These are phyloP conservation scores for Sceloporus undulatus DNA, from an alignment of 2,113 vertebrate genomes.

Conservation along the genomic window DNA sequence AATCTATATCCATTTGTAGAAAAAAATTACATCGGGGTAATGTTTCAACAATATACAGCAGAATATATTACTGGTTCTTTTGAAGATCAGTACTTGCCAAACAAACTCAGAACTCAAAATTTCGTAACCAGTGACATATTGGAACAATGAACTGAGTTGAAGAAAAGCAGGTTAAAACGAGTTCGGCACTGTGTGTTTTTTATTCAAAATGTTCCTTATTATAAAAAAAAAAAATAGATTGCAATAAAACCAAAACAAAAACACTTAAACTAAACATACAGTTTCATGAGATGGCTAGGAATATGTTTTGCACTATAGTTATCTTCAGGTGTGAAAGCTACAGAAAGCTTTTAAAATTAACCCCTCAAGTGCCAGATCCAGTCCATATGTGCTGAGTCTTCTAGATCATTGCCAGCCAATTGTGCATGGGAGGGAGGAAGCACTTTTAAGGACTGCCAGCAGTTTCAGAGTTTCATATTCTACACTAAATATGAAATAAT, in stretches of 20 bases:
- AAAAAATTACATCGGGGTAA: background rate
- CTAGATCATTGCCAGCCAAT: background rate
- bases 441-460: background rate
- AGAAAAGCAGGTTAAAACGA: conserved; percentile 23
- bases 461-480: background rate
- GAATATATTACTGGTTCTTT: conserved; percentile 2
- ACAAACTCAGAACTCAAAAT: conserved; percentile 4
- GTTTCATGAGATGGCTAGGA: background rate
- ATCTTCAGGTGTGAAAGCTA: background rate
- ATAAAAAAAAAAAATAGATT: background rate
- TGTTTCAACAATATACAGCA: conserved; percentile 9
- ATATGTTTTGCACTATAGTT: background rate
- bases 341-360: background rate
- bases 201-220: conserved; percentile 14
- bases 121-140: conserved; percentile 13
- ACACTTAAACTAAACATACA: background rate
- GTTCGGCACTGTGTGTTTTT: conserved; percentile 8
- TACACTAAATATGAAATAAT: background rate
- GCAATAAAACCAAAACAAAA: background rate
- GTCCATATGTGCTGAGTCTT: background rate
- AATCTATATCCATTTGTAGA: conserved; percentile 10
- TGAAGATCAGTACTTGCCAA: conserved; percentile 18
- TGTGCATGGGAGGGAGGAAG: background rate
- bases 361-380: background rate
- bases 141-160: conserved; percentile 17